Conservation (phyloP, 37 sponge, comb jelly and placozoan genomes). For the Eunapius fragilis region DNA sequence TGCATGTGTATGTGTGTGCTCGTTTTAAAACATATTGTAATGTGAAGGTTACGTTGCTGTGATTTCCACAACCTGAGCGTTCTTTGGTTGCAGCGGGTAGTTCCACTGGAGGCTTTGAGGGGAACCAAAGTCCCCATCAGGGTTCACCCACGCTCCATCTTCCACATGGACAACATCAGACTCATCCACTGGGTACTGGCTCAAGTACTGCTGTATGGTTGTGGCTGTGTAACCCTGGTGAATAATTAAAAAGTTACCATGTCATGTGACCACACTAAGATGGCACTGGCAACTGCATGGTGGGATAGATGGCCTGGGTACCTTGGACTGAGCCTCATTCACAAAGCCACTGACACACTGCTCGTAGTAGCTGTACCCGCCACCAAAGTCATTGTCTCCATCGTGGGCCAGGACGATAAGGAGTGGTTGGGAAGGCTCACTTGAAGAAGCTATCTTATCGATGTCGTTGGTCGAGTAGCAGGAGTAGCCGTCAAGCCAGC, state of each 20-base stretch:
- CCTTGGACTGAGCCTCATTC: constrained; percentile 50
- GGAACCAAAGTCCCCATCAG: constrained; percentile 75
- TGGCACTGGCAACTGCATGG: too few species aligned
- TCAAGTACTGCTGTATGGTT: constrained; percentile 64
- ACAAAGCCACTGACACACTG: constrained; percentile 64
- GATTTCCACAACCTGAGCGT: constrained; percentile 22
- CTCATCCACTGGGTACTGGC: constrained; percentile 56
- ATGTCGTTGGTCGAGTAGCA: constrained; percentile 62
- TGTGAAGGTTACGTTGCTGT: background rate
- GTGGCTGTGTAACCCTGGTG: constrained; percentile 61
- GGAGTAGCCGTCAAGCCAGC: constrained; percentile 64
- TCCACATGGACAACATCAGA: constrained; percentile 61
- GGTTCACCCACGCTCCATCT: constrained; percentile 76
- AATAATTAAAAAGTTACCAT: background rate
- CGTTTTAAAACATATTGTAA: too few species aligned
- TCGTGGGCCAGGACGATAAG: constrained; percentile 61
- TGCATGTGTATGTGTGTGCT: constrained; percentile 7
- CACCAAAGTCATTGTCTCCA: constrained; percentile 76
- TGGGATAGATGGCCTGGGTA: background rate
- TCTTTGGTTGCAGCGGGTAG: constrained; percentile 61
- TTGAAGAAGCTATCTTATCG: constrained; percentile 34
- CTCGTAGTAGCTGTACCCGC: constrained; percentile 60
- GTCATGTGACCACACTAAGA: background rate
- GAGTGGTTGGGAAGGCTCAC: constrained; percentile 48
- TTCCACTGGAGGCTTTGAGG: constrained; percentile 74